These are phyloP conservation scores for Chauna torquata DNA, from an alignment of 2,113 vertebrate genomes.

Conservation along the genomic window DNA sequence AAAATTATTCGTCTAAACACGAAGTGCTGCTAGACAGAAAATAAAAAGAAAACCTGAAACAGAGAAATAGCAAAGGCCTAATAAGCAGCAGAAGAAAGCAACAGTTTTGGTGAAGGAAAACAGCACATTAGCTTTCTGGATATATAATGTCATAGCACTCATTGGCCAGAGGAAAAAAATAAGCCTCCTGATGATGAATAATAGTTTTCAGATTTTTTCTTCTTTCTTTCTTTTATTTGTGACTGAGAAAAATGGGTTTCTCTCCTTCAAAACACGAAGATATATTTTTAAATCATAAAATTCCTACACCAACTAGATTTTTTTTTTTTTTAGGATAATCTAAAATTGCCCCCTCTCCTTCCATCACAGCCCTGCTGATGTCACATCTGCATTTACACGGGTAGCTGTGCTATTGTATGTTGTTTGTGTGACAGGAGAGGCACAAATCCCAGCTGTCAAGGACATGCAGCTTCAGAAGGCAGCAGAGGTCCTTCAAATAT, in stretches of 20 bases:
- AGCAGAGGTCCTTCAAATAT: background rate
- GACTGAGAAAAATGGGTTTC: background rate
- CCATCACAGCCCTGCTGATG: background rate
- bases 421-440: slow-evolving; percentile 28
- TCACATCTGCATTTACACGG: background rate
- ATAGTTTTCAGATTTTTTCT: background rate
- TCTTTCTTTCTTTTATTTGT: background rate
- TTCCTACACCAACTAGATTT: background rate
- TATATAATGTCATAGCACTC: background rate
- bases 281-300: background rate
- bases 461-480: background rate
- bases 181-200: background rate
- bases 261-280: background rate
- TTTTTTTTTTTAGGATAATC: background rate
- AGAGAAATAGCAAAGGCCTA: background rate
- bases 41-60: background rate
- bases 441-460: slow-evolving; percentile 25
- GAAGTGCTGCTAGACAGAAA: background rate
- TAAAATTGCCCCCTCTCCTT: background rate
- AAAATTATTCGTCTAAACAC: background rate
- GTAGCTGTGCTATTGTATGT: background rate
- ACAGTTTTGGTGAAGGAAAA: background rate
- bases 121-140: background rate
- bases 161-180: background rate
- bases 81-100: background rate